phyloP scores from a whole-genome alignment of 2,113 vertebrate genomes.

The Argyrosomus japonicus region DNA sequence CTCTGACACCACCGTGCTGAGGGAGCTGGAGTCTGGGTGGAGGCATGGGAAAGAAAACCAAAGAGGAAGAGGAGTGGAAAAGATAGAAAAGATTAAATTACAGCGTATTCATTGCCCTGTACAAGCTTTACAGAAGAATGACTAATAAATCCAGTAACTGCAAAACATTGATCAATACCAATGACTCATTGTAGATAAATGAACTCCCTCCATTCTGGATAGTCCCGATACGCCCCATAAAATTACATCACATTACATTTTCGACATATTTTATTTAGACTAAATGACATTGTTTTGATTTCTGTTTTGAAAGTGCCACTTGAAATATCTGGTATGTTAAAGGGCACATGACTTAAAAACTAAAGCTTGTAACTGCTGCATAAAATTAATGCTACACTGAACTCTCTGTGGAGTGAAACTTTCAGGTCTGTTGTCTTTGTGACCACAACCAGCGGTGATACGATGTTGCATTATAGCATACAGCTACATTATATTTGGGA shows the following conservation, averaged over 20 bases:
- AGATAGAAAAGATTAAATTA: not conserved
- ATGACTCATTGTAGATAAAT: not conserved
- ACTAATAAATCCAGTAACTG: not conserved
- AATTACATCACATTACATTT: not conserved
- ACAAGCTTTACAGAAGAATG: not conserved
- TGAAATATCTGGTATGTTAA: not conserved
- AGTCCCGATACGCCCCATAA: not conserved
- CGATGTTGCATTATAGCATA: not conserved
- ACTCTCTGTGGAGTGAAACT: not conserved
- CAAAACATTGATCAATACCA: not conserved
- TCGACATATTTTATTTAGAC: not conserved
- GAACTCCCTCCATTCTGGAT: not conserved
- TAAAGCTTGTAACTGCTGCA: not conserved
- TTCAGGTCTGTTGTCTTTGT: not conserved
- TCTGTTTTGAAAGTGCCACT: not conserved
- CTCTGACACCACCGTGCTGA: constrained; percentile 93
- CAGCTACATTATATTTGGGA: not conserved
- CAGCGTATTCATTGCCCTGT: not conserved
- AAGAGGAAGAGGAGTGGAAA: not conserved
- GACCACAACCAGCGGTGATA: not conserved
- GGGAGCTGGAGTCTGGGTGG: constrained; percentile 80
- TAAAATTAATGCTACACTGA: not conserved
- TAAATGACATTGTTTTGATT: not conserved
- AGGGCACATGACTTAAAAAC: not conserved
- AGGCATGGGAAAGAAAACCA: not conserved